Evolutionary conservation across 1,140 invertebrate genomes (phyloP).

Genomic region (Penaeus chinensis): DNA sequence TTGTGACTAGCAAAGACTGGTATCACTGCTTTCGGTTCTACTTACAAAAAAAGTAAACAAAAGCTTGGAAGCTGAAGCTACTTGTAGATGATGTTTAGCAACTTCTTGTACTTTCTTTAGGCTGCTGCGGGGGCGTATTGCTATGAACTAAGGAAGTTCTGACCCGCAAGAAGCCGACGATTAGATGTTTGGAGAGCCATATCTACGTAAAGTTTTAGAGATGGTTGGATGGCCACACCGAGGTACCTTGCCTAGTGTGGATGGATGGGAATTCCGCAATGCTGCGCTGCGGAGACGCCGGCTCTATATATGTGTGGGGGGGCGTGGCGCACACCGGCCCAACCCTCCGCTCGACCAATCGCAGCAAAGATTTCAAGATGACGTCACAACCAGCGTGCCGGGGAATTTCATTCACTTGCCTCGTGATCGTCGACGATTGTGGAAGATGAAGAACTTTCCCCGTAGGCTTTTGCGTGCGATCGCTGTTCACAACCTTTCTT

Average conservation of each 20-base stretch:
- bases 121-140: constrained; percentile 19
- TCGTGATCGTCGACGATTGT: not conserved
- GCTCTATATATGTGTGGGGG: not conserved
- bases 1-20: not conserved
- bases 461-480: not conserved
- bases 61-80: not conserved
- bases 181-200: not conserved
- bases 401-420: constrained; percentile 22
- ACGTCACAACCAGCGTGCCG: constrained; percentile 1
- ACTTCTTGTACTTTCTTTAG: not conserved
- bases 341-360: constrained; percentile 13
- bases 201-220: not conserved
- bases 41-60: not conserved
- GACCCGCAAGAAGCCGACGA: not conserved
- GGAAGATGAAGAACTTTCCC: not conserved
- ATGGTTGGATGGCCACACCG: not conserved
- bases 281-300: not conserved
- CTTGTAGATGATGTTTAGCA: constrained; percentile 7
- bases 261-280: not conserved
- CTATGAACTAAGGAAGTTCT: not conserved
- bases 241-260: constrained; percentile 21
- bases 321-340: not conserved
- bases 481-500: not conserved
- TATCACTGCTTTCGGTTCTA: not conserved
- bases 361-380: not conserved